Evolutionary conservation across 30 jellyfish, hydroid and myxozoan genomes (phyloP).

Genomic region (Aurelia aurita): DNA sequence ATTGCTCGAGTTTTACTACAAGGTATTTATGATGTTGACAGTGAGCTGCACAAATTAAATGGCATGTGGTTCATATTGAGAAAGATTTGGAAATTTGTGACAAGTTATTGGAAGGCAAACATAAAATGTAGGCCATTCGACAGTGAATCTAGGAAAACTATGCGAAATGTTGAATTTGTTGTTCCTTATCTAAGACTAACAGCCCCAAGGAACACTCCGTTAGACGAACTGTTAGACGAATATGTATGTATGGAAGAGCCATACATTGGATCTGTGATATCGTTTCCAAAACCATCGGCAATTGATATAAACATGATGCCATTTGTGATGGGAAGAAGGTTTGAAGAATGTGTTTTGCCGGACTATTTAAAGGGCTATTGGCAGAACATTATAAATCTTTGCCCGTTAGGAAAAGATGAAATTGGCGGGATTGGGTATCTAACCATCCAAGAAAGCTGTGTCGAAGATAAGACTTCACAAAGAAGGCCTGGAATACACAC

Average conservation of each 20-base stretch:
- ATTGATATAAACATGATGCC: slow-evolving; percentile 87
- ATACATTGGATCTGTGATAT: background rate
- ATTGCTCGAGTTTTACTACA: slow-evolving; percentile 50
- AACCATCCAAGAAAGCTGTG: slow-evolving; percentile 78
- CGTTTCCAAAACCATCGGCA: slow-evolving; percentile 62
- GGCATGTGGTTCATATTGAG: slow-evolving; percentile 73
- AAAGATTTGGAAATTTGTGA: slow-evolving; percentile 55
- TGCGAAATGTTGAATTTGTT: background rate
- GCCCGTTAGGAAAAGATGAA: no score
- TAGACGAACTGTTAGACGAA: no score
- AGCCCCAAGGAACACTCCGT: no score
- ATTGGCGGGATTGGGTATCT: slow-evolving; percentile 61
- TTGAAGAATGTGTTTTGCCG: slow-evolving; percentile 53
- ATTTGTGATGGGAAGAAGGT: slow-evolving; percentile 27
- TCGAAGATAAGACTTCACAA: slow-evolving; percentile 52
- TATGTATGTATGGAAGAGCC: no score
- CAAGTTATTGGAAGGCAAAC: slow-evolving; percentile 42
- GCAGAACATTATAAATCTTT: no score
- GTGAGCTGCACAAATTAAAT: slow-evolving; percentile 38
- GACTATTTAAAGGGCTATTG: slow-evolving; percentile 32
- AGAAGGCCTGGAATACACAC: slow-evolving; percentile 89
- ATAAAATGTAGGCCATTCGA: background rate
- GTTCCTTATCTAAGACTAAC: slow-evolving; percentile 2
- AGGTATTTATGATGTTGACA: slow-evolving; percentile 70
- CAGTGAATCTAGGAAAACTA: no score